These are phyloP conservation scores for Cecropterus lyciades DNA, from an alignment of 1,140 invertebrate species.

Conservation along the genomic window DNA sequence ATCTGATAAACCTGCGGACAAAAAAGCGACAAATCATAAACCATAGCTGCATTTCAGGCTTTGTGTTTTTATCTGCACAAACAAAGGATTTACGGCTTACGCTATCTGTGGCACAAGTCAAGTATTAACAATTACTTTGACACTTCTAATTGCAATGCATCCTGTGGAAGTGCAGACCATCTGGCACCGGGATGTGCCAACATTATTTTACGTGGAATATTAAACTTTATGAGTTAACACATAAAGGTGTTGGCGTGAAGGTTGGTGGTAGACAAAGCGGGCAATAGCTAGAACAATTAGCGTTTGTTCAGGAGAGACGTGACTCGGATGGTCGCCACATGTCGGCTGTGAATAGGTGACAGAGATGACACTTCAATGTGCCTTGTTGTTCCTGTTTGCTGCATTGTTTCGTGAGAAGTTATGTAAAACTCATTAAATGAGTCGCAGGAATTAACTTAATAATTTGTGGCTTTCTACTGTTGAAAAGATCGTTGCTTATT, in stretches of 20 bases:
- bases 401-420: slow-evolving; percentile 25
- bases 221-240: slow-evolving; percentile 24
- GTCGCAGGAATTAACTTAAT: slow-evolving; percentile 1
- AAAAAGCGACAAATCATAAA: slow-evolving; percentile 27
- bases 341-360: slow-evolving; percentile 32
- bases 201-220: slow-evolving; percentile 7
- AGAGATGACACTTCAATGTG: slow-evolving; percentile 28
- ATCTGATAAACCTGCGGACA: slow-evolving; percentile 12
- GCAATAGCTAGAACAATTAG: slow-evolving; percentile 55
- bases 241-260: slow-evolving; percentile 4
- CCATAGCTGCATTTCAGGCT: slow-evolving; percentile 18
- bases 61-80: slow-evolving; percentile 50
- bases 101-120: slow-evolving; percentile 47
- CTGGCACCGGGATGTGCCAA: slow-evolving; percentile 52
- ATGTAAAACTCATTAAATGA: slow-evolving; percentile 21
- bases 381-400: slow-evolving; percentile 15
- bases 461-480: slow-evolving; percentile 2
- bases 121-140: slow-evolving; percentile 62
- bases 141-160: slow-evolving; percentile 57
- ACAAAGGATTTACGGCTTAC: slow-evolving; percentile 56
- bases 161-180: slow-evolving; percentile 55
- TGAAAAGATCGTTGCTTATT: background rate
- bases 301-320: slow-evolving; percentile 42
- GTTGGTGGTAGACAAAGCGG: slow-evolving; percentile 40
- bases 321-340: slow-evolving; percentile 48